Base-by-base conservation (phyloP, 1,140 invertebrate species). In the Callitettix versicolor region DNA sequence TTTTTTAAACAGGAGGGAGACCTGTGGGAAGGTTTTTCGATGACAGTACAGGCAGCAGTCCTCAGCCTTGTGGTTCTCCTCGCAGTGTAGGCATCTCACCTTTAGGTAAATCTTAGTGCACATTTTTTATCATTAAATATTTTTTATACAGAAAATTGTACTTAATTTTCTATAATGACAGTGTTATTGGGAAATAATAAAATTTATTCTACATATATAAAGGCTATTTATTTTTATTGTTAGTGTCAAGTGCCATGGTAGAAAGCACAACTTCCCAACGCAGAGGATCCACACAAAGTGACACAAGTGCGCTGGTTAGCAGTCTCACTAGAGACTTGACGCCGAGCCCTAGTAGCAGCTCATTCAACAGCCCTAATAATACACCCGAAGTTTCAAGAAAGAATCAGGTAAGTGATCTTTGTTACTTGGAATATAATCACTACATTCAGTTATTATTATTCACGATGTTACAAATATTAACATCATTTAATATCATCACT, bases 271-370 rank as follows among this genome's bases (percentile, higher is more conserved):
- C 67, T 14, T 75, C 71, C 14, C 71, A 72, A 60, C 67, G 76
- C 55, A 67, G 77, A 22, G 75, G 76, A 48, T 79, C 78, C 9
- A 78, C 78, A 14, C 78, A 79, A 60, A 81, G 78, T 58, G 80
- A 84, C 60, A 82, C 80, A 24, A 80, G 79, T 68, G 80, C 78
- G 53, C 68, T 82, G 59, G 76, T 82, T 4, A 79, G 76, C 64
- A 80, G 78, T 60, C 63, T 82, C 49, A 76, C 80, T 14, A 71
- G 74, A 55, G 79, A 82, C 64, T 64, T 79, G 15, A 79, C 79
- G 7, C 78, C 79, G 7, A 79, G 74, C 64, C 77, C 78, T 5
- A 79, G 76, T 64, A 72, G 74, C 55, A 78, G 76, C 62, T 79
- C 76, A 24, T 58, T 77, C 21, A 75, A 76, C 41, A 77, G 60